Base-by-base conservation (phyloP, 2,888 invertebrate genomes). In the Timema podura region DNA sequence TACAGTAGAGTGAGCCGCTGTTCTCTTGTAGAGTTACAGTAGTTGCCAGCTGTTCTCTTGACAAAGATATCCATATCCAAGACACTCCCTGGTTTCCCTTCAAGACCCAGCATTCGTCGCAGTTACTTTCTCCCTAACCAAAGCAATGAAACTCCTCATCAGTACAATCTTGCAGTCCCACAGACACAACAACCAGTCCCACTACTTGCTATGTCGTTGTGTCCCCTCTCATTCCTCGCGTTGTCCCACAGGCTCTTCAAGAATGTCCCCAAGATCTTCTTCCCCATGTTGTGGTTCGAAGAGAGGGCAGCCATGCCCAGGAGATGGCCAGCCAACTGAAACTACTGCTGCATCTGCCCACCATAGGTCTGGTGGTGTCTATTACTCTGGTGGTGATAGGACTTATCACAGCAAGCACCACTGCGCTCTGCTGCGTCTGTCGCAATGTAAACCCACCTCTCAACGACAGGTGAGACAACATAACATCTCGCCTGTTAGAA, bases 201-300 rank as follows among this genome's bases (percentile, higher is more conserved):
- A 11, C 49, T 51, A 49, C 68, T 71, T 69, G 70, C 68, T 70
- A 69, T 10, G 10, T 15, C 64, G 15, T 8, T 7, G 51, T 7
- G 61, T 44, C 15, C 10, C 54, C 49, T 66, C 59, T n/a, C 48
- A 57, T 68, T 64, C n/a, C n/a, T n/a, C n/a, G n/a, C n/a, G 71
- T 72, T 46, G 30, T 61, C 64, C 81, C 83, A 15, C 82, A 92
- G 91, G 0, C 78, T 91, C 61, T 91, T 87, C 79, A 83, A 86
- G 74, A 80, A 88, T 44, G 86, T 90, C 0, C 92, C 91, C 0
- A 85, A 81, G 68, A 84, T 90, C 74, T 87, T 87, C 78, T 87
- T 93, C 76, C 93, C 93, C 0, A 85, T 91, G 69, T 84, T 93
- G 71, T 93, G 93, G 92, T 90, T 93, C 76, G 88, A 91, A 76